phyloP scores from a whole-genome alignment of 2,113 vertebrate genomes.

The Morone saxatilis region DNA sequence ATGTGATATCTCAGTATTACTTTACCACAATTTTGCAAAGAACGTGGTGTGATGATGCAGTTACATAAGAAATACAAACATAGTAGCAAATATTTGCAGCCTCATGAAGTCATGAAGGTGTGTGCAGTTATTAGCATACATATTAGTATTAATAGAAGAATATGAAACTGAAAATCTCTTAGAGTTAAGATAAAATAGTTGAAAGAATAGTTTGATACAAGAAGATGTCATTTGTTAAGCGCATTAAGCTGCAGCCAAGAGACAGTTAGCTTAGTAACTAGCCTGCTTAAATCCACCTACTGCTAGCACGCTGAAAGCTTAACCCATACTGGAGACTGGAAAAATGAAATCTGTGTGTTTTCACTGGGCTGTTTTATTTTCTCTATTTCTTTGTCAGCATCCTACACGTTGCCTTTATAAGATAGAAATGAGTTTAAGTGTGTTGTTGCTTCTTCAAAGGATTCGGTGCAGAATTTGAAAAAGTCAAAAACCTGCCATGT shows the following conservation, averaged over 20 bases:
- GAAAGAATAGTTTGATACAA: not conserved
- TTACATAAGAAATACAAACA: not conserved
- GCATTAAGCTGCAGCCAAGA: no score
- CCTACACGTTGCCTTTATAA: not conserved
- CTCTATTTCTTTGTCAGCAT: not conserved
- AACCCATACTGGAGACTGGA: not conserved
- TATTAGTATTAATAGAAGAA: not conserved
- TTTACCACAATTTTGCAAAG: not conserved
- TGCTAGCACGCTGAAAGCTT: no score
- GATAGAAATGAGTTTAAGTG: not conserved
- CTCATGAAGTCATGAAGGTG: not conserved
- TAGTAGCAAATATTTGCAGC: not conserved
- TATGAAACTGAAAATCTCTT: not conserved
- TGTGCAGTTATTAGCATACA: not conserved
- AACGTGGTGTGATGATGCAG: not conserved
- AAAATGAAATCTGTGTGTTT: slow-evolving; percentile 13
- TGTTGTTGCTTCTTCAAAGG: slow-evolving; percentile 52
- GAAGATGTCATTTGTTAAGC: no score
- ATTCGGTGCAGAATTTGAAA: slow-evolving; percentile 64
- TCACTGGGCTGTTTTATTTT: not conserved
- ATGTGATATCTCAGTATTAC: not conserved
- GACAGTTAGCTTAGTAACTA: no score
- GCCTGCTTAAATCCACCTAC: no score
- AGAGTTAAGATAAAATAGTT: no score
- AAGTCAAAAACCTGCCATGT: slow-evolving; percentile 59